Evolutionary conservation across 1,140 invertebrate genomes (phyloP).

Genomic region (Nasonia longicornis): DNA sequence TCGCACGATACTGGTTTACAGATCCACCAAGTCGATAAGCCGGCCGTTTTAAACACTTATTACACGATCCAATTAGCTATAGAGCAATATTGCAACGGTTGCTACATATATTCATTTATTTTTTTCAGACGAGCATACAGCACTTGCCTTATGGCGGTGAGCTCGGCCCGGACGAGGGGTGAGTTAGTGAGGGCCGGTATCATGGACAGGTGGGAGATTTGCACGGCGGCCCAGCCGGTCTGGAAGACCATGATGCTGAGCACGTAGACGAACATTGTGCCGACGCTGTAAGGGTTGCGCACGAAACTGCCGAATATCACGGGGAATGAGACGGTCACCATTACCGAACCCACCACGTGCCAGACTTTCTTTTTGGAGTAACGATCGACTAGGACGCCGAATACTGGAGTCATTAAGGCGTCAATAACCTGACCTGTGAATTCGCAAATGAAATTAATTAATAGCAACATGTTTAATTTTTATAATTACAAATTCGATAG

Average conservation of each 20-base stretch:
- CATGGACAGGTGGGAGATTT: slow-evolving; percentile 91
- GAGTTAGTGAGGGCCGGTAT: slow-evolving; percentile 83
- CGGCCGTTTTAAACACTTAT: neutral
- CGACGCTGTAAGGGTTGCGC: slow-evolving; percentile 64
- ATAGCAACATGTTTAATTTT: no score
- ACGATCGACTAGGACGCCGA: slow-evolving; percentile 86
- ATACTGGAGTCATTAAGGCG: slow-evolving; percentile 86
- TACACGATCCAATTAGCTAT: slow-evolving; percentile 15
- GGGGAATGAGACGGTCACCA: slow-evolving; percentile 79
- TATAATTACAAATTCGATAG: no score
- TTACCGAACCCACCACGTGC: slow-evolving; percentile 84
- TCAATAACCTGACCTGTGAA: slow-evolving; percentile 84
- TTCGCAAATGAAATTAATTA: neutral
- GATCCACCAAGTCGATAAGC: neutral
- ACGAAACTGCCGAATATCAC: slow-evolving; percentile 82
- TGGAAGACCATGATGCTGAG: slow-evolving; percentile 87
- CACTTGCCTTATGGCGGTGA: slow-evolving; percentile 80
- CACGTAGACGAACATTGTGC: slow-evolving; percentile 72
- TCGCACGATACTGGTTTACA: neutral
- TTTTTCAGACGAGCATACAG: slow-evolving; percentile 56
- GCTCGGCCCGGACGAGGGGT: slow-evolving; percentile 77
- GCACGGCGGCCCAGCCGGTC: slow-evolving; percentile 90
- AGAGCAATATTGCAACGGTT: no score
- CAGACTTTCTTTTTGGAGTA: slow-evolving; percentile 82
- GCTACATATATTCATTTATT: slow-evolving; percentile 20